A percentile compares a stretch with the other conserved stretches of the same genome.
phyloP scores from a whole-genome alignment of 2,888 invertebrate species.

The Synergus gifuensis region DNA sequence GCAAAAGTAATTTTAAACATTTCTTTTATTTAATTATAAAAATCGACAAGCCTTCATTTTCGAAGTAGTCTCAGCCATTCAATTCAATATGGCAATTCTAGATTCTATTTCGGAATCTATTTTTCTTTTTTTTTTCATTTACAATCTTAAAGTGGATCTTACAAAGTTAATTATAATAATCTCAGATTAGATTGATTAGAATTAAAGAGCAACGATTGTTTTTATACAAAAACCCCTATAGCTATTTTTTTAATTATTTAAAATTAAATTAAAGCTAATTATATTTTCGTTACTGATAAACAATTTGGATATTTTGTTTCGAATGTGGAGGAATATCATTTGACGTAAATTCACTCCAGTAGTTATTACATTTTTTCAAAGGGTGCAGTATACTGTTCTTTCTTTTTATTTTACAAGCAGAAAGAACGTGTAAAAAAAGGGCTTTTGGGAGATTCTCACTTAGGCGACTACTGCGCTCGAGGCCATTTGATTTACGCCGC shows the following conservation, averaged over 20 bases:
- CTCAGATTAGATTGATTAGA: not conserved
- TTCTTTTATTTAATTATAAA: not conserved
- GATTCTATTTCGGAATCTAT: not conserved
- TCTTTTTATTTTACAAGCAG: not conserved
- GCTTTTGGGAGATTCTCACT: conserved; percentile 40
- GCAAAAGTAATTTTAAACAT: not conserved
- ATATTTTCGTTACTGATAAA: not conserved
- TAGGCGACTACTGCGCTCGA: conserved; percentile 86
- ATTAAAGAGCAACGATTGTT: not conserved
- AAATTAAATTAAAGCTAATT: not conserved
- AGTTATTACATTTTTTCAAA: not conserved
- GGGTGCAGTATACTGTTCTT: not conserved
- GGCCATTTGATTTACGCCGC: conserved; percentile 95
- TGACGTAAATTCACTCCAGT: not conserved
- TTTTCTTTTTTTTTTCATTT: not conserved
- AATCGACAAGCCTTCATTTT: not conserved
- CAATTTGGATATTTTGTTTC: too few relatives aligned
- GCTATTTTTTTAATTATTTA: not conserved
- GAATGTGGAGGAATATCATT: not conserved
- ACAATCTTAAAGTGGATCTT: not conserved
- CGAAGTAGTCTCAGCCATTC: not conserved
- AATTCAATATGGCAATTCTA: not conserved
- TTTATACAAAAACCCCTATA: not conserved
- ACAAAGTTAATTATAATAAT: not conserved
- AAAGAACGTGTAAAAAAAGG: not conserved